Base-by-base conservation (phyloP, 2,797 vertebrate genomes). In the Percopsis omiscomaycus region DNA sequence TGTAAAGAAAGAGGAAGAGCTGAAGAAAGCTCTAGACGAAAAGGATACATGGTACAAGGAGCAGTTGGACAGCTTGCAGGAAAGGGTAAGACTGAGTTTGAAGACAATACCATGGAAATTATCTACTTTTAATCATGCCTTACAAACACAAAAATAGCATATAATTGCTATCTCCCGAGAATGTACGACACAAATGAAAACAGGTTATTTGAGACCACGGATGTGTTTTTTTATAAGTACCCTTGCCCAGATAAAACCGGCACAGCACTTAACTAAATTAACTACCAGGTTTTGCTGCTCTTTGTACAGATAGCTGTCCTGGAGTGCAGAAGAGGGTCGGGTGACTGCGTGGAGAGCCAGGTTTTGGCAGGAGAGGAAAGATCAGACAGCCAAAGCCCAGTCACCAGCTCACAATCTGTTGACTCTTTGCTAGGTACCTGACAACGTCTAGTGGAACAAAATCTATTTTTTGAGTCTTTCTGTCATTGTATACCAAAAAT, bases 1-100 rank as follows among this genome's bases (percentile, higher is more conserved):
- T 88, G 88, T 92, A 78, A 96, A 95, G 88, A 96, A 91, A 81
- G 95, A 97, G 65, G 94, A 95, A 68, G 94, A 95, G 63, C 89
- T 95, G 74, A 92, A 84, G 76, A 95, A 86, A 65, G 66, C 68
- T 29, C 80, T 95, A 49, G 94, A 95, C 73, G 94, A 95, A 72
- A 95, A 92, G 86, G 95, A 96, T 68, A 91, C 85, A 74, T 88
- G 87, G 78, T 92, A 95, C 75, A 89, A 89, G 75, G 88, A 93
- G 78, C 93, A 96, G 78, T 82, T 96, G 75, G 91, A 92, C 78
- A 87, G 61, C 51, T 78, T 95, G 47, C 91, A 94, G 82, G 88
- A 89, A 68, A 93, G 90, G 87, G 96, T 96, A 86, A 91, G 89
- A 61, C 15, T 29, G 32, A 5, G 14, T 59, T 9, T 0, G 1